These are phyloP conservation scores for Scaptomyza tumidula DNA, from an alignment of 2,888 invertebrate species.

Conservation along the genomic window DNA sequence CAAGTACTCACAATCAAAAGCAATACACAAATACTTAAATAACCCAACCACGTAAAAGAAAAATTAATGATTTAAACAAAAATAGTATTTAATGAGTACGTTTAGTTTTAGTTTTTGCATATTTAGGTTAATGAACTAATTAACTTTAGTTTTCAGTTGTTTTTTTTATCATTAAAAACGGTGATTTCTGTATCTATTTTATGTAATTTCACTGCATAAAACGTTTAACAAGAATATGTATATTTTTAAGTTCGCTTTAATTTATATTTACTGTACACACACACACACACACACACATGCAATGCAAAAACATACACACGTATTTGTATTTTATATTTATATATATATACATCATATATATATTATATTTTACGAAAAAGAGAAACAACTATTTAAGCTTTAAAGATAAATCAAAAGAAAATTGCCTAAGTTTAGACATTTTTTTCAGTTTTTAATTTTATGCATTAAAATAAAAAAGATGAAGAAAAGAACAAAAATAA, in stretches of 20 bases:
- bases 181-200: slow-evolving; percentile 50
- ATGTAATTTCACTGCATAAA: slow-evolving; percentile 38
- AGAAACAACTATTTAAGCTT: slow-evolving; percentile 67
- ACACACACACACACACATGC: slow-evolving; percentile 13
- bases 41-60: slow-evolving; percentile 18
- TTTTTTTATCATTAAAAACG: slow-evolving; percentile 26
- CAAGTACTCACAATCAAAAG: slow-evolving; percentile 61
- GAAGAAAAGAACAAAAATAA: slow-evolving; percentile 26
- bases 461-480: slow-evolving; percentile 27
- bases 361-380: slow-evolving; percentile 55
- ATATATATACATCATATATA: slow-evolving; percentile 20
- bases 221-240: slow-evolving; percentile 25
- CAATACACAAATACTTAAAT: slow-evolving; percentile 60
- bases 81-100: slow-evolving; percentile 51
- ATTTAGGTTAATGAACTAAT: slow-evolving; percentile 53
- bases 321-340: slow-evolving; percentile 60
- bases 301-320: slow-evolving; percentile 21
- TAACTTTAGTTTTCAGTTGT: slow-evolving; percentile 28
- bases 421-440: slow-evolving; percentile 43
- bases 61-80: slow-evolving; percentile 22
- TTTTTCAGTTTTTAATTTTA: slow-evolving; percentile 57
- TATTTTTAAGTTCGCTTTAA: slow-evolving; percentile 55
- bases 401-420: slow-evolving; percentile 68
- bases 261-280: slow-evolving; percentile 33
- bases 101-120: slow-evolving; percentile 58